Evolutionary conservation across 2,888 invertebrate genomes (phyloP).

Genomic region (Cybosia mesomella): DNA sequence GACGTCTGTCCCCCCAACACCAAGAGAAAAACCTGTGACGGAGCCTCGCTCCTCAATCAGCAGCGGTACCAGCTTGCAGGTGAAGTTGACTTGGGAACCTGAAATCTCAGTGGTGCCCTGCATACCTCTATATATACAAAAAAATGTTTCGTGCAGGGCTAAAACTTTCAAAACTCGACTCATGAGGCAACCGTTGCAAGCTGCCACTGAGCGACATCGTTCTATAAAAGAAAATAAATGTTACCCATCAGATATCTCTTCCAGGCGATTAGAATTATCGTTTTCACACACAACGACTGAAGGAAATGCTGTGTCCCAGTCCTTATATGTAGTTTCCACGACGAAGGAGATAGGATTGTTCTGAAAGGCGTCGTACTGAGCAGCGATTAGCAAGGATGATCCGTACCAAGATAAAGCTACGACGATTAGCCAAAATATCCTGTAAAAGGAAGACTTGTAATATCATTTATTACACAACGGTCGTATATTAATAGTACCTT

Average conservation of each 20-base stretch:
- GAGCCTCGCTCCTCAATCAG: too few species aligned
- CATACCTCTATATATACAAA: too few species aligned
- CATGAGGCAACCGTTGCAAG: too few species aligned
- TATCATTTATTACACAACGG: not conserved
- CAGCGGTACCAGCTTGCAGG: too few species aligned
- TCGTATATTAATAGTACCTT: not conserved
- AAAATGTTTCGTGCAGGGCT: too few species aligned
- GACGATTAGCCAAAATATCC: conserved; percentile 89
- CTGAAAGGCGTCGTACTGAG: conserved; percentile 88
- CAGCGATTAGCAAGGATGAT: conserved; percentile 85
- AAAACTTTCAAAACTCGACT: too few species aligned
- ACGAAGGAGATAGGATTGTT: conserved; percentile 93
- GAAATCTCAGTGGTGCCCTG: too few species aligned
- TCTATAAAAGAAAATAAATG: not conserved
- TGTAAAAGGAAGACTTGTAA: conserved; percentile 54
- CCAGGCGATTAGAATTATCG: conserved; percentile 89
- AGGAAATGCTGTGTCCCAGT: conserved; percentile 92
- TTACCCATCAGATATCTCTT: conserved; percentile 89
- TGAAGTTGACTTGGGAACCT: too few species aligned
- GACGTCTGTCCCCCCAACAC: too few species aligned
- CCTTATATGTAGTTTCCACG: conserved; percentile 91
- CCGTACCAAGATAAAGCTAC: conserved; percentile 88
- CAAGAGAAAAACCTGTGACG: too few species aligned
- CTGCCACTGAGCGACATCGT: not conserved
- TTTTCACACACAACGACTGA: conserved; percentile 91